Base-by-base conservation (phyloP, 2,888 invertebrate species). In the Eumerus sabulonum region DNA sequence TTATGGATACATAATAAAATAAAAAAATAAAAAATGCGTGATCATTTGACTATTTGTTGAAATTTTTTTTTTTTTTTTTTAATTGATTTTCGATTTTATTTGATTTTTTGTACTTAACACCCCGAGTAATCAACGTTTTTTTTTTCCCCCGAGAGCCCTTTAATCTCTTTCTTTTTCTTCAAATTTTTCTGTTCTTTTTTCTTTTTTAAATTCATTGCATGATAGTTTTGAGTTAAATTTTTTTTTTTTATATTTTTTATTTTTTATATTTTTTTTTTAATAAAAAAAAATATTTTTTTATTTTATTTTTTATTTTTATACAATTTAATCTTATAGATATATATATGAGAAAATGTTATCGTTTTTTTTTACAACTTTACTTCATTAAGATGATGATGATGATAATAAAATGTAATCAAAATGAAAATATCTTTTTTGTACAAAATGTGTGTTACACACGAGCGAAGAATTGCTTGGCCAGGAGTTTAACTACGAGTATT, bases 331-430 rank as follows among this genome's bases (percentile, higher is more conserved):
- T 7, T 27, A 2, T 27, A 27, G 27, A 27, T 27, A 27, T 27
- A 27, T 4, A 27, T 27, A 59, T 53, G 50, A 59, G 66, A 59
- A 59, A 47, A 38, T 66, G 66, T 64, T 57, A 57, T 64, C 57
- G 44, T 51, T 27, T 27, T 27, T 27, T 27, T 27, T 27, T 27
- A 27, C 27, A 27, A 27, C 2, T 7, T 7, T 27, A 27, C n/a
- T 27, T 27, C 27, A 27, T 7, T 27, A 27, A 27, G 27, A 27
- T 27, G 27, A 27, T 59, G 27, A 27, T 27, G 27, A 27, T 59
- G 64, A 77, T 72, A 77, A 77, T 77, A 77, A 77, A 77, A 72
- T 66, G 45, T 76, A 72, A 59, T 76, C 44, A 72, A 66, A 76
- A 4, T 9, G 27, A 50, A 36, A 64, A 50, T 51, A 48, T 56